Percentiles rank a stretch among this genome's conserved stretches.
Conservation (phyloP, 37 sponge, comb jelly and placozoan species). For the Oopsacas minuta region DNA sequence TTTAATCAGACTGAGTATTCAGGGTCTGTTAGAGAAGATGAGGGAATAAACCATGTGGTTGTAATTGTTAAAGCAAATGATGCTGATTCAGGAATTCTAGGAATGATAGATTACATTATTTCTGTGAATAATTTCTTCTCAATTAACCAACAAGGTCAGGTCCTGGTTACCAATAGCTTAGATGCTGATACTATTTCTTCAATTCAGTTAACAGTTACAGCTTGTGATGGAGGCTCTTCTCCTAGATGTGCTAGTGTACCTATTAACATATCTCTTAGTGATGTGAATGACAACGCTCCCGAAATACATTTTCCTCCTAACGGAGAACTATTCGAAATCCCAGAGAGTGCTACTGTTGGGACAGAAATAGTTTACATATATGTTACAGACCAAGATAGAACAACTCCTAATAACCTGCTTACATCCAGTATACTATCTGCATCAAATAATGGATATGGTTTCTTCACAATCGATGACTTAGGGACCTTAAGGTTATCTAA, state of each 20-base stretch:
- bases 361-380: not conserved
- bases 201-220: conserved; percentile 23
- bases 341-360: conserved; percentile 15
- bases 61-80: not conserved
- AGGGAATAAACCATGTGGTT: not conserved
- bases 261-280: conserved; percentile 21
- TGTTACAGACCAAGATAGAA: not conserved
- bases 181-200: conserved; percentile 9
- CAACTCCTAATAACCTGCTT: not conserved
- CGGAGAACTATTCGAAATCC: not conserved
- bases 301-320: conserved; percentile 21
- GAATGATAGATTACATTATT: not conserved
- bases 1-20: conserved; percentile 20
- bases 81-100: not conserved
- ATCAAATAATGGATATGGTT: not conserved
- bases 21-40: not conserved
- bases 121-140: not conserved
- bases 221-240: conserved; percentile 28
- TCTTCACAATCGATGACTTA: not conserved
- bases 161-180: not conserved
- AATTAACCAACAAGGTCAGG: not conserved
- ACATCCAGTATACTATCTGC: not conserved
- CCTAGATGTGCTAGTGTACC: conserved; percentile 20
- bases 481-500: not conserved
- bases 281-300: conserved; percentile 57